Percentiles rank a stretch among this genome's conserved stretches.
These are phyloP conservation scores for Paraescarpia echinospica DNA, from an alignment of 1,140 invertebrate species.

Conservation along the genomic window DNA sequence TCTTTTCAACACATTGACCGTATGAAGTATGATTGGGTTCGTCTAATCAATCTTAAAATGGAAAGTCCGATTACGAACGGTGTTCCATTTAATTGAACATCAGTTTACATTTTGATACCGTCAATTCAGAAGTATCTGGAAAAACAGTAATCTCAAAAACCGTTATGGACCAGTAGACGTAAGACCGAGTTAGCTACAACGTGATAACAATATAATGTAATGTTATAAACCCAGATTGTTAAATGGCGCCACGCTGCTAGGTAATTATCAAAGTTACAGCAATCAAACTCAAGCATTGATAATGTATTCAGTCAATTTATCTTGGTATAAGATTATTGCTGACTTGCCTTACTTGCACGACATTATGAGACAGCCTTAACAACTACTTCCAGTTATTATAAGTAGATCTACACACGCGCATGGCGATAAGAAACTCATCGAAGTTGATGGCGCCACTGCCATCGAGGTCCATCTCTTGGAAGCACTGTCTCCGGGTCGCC, in stretches of 20 bases:
- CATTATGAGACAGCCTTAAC: background rate
- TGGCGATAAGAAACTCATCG: conserved; percentile 78
- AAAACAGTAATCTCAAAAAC: no score
- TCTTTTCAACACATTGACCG: background rate
- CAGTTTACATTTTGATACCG: background rate
- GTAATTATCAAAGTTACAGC: background rate
- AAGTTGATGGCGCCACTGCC: conserved; percentile 77
- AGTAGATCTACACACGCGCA: conserved; percentile 69
- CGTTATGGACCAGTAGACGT: no score
- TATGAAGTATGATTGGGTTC: background rate
- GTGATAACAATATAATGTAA: no score
- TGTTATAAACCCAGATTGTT: no score
- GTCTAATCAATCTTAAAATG: no score
- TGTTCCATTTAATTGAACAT: background rate
- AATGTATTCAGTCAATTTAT: background rate
- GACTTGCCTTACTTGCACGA: background rate
- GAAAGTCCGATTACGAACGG: no score
- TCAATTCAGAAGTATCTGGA: background rate
- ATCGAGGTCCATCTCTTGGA: conserved; percentile 77
- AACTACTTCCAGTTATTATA: background rate
- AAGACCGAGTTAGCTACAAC: no score
- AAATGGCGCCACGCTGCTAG: no score
- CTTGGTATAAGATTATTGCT: background rate
- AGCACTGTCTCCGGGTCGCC: conserved; percentile 63
- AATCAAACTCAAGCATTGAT: background rate